Conservation (phyloP, 2,888 invertebrate genomes). For the Andrena flavipes region DNA sequence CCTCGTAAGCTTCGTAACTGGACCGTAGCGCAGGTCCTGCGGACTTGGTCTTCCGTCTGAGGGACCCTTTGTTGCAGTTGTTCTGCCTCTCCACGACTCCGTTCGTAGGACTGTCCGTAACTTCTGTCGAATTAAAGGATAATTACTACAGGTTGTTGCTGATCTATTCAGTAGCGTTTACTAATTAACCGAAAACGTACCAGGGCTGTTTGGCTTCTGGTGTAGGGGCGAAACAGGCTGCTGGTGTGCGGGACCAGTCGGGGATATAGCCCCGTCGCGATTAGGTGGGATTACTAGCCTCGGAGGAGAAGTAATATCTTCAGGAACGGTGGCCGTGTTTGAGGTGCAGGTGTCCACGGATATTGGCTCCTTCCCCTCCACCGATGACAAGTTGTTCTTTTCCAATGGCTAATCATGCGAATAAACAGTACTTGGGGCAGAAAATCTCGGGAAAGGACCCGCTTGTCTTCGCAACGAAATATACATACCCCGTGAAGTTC, state of each 20-base stretch:
- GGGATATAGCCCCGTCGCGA: slow-evolving; percentile 85
- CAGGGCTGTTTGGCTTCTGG: slow-evolving; percentile 85
- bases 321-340: slow-evolving; percentile 66
- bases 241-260: slow-evolving; percentile 84
- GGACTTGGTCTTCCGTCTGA: slow-evolving; percentile 86
- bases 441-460: not conserved
- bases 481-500: slow-evolving; percentile 90
- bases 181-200: slow-evolving; percentile 69
- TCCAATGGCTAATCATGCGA: slow-evolving; percentile 76
- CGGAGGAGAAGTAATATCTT: slow-evolving; percentile 79
- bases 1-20: slow-evolving; percentile 95
- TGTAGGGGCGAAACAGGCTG: slow-evolving; percentile 86
- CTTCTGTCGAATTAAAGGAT: slow-evolving; percentile 66
- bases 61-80: slow-evolving; percentile 86
- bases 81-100: slow-evolving; percentile 80
- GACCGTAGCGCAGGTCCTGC: slow-evolving; percentile 84
- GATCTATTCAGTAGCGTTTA: not conserved
- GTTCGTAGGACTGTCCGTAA: slow-evolving; percentile 86
- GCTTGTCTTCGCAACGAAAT: not conserved
- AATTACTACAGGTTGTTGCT: not conserved
- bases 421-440: not conserved
- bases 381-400: slow-evolving; percentile 79
- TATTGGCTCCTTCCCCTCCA: slow-evolving; percentile 77
- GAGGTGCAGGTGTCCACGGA: slow-evolving; percentile 71
- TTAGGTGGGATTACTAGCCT: slow-evolving; percentile 79